Evolutionary conservation across 2,113 vertebrate species (phyloP), one percentile per base, ranked within the genome.

Genomic region (Melanerpes formicivorus): DNA sequence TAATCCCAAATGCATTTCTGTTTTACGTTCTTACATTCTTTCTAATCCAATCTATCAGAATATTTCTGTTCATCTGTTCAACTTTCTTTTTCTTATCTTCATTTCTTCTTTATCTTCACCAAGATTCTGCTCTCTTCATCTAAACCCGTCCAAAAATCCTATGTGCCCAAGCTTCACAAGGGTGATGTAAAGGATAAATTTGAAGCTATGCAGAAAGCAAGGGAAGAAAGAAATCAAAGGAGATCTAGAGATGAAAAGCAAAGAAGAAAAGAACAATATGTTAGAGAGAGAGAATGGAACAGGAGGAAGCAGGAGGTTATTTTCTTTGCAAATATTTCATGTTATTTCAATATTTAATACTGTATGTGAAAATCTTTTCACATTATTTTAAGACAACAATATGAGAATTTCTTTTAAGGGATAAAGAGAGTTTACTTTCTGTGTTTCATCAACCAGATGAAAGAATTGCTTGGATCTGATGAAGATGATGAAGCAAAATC

Each of bases 271-370:
- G 99, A 99, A 76, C 99, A 99, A 93, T 99, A 97, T 97, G 84
- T 99, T 98, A 99, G 99, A 98, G 99, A 99, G 97, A 98, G 98
- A 96, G 99, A 99, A 97, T 98, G 98, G 98, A 98, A 96, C 96
- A 98, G 98, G 97, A 98, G 98, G 95, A 99, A 99, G 97, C 99
- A 99, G 97, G 98, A 99, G 98, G 99, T 99, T 97, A 96, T 96
- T 97, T 96, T 92, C 84, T 96, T 97, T 97, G 95, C 75, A 95
- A 95, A 95, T 96, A 90, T 70, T 96, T 95, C 65, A 52, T 90
- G 88, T 94, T 65, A 60, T 84, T 93, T 73, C 48, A 90, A 94
- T 96, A 82, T 76, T 91, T 17, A 67, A 34, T 90, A 67, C 65
- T 87, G 8, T 46, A 52, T 23, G 46, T 96, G 72, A 91, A 85